Evolutionary conservation across 2,888 invertebrate genomes (phyloP).

Genomic region (Buathra laborator): DNA sequence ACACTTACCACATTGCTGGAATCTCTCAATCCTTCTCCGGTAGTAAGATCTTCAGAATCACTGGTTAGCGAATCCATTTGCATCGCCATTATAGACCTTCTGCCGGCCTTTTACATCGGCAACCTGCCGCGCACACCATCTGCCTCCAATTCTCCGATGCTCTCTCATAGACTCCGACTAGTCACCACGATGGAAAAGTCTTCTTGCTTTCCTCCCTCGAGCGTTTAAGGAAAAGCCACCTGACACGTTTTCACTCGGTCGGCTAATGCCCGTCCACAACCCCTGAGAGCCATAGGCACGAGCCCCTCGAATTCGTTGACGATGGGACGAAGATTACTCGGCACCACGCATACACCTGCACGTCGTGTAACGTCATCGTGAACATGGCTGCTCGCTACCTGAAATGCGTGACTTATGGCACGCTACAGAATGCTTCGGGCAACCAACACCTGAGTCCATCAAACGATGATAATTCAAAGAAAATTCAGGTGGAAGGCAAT

Average conservation of each 20-base stretch:
- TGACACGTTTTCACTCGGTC: constrained; percentile 56
- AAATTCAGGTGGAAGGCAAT: neutral
- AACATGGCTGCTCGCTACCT: constrained; percentile 37
- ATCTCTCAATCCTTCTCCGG: neutral
- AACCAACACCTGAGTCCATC: neutral
- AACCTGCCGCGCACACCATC: constrained; percentile 10
- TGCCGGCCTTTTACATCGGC: neutral
- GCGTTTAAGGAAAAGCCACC: constrained; percentile 62
- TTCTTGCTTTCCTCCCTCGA: constrained; percentile 12
- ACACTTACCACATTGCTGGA: neutral
- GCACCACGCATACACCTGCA: constrained; percentile 49
- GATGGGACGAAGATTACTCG: constrained; percentile 50
- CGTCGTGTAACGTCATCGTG: constrained; percentile 33
- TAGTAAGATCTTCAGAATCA: neutral
- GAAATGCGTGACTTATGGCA: constrained; percentile 7
- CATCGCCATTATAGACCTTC: neutral
- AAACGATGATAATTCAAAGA: neutral
- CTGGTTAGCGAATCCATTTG: neutral
- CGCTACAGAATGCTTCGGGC: neutral
- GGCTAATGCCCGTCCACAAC: constrained; percentile 6
- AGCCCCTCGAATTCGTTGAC: constrained; percentile 22
- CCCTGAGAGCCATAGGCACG: constrained; percentile 23
- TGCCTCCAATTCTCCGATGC: neutral
- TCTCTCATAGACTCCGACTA: constrained; percentile 1
- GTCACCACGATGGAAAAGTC: neutral